A percentile compares a stretch with the other conserved stretches of the same genome.
Evolutionary conservation across 2,797 vertebrate species (phyloP).

Genomic region (Clarias platycephalus): DNA sequence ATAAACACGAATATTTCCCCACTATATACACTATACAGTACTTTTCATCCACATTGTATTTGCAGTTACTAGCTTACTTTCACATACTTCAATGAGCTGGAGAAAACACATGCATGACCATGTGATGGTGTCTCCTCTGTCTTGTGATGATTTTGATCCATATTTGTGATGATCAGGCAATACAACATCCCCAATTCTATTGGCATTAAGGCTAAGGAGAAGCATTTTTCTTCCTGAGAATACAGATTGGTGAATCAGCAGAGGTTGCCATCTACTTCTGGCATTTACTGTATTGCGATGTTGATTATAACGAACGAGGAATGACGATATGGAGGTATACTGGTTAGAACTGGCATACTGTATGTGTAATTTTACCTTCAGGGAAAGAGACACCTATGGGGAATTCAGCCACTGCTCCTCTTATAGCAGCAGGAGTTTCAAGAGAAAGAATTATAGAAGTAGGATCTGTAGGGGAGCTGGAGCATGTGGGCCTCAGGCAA

Average conservation of each 20-base stretch:
- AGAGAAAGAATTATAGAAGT: background rate
- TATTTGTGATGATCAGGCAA: slow-evolving; percentile 8
- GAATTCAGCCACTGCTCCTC: background rate
- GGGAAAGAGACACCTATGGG: background rate
- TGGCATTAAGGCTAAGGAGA: background rate
- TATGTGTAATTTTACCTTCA: background rate
- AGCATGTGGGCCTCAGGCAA: background rate
- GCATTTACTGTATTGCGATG: no score
- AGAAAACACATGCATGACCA: slow-evolving; percentile 6
- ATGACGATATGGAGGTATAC: no score
- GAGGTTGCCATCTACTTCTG: background rate
- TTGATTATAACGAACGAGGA: no score
- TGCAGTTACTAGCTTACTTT: slow-evolving; percentile 45
- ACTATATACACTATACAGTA: no score
- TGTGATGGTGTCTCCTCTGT: slow-evolving; percentile 32
- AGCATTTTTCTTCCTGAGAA: background rate
- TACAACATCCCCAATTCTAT: background rate
- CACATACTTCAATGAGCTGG: slow-evolving; percentile 28
- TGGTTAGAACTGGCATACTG: background rate
- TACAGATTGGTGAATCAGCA: background rate
- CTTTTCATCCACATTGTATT: slow-evolving; percentile 50
- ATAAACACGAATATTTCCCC: slow-evolving; percentile 52
- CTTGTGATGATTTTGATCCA: background rate
- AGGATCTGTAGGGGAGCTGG: background rate
- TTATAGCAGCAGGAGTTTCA: background rate